Conservation (phyloP, 2,888 invertebrate genomes). For the Dicyrtoma fusca region DNA sequence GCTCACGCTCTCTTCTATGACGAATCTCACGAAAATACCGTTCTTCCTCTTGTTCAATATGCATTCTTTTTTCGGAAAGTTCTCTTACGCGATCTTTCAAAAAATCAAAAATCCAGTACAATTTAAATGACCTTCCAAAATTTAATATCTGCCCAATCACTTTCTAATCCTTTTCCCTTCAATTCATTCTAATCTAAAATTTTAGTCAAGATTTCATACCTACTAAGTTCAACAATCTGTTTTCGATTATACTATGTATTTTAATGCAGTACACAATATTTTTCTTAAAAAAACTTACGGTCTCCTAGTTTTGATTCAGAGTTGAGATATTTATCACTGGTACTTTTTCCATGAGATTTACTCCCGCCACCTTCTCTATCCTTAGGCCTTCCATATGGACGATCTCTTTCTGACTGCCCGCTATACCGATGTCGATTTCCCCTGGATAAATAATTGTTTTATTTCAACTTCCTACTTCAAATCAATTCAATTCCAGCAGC, state of each 20-base stretch:
- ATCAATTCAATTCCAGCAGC: no score
- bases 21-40: constrained; percentile 60
- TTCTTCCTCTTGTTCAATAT: constrained; percentile 61
- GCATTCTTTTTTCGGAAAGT: constrained; percentile 61
- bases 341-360: constrained; percentile 38
- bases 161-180: no score
- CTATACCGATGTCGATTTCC: constrained; percentile 32
- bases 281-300: not conserved
- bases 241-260: no score
- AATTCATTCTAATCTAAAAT: no score
- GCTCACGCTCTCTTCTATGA: constrained; percentile 51
- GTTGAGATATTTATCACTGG: constrained; percentile 13
- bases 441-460: no score
- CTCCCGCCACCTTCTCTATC: constrained; percentile 4
- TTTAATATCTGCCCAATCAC: no score
- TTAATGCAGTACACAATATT: no score
- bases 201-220: no score
- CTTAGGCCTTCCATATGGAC: not conserved
- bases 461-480: no score
- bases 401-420: constrained; percentile 1
- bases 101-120: no score
- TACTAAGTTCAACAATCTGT: no score
- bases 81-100: constrained; percentile 5
- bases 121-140: no score
- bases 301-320: not conserved